Evolutionary conservation across 2,888 invertebrate genomes (phyloP).

Genomic region (Amaurobius ferox): DNA sequence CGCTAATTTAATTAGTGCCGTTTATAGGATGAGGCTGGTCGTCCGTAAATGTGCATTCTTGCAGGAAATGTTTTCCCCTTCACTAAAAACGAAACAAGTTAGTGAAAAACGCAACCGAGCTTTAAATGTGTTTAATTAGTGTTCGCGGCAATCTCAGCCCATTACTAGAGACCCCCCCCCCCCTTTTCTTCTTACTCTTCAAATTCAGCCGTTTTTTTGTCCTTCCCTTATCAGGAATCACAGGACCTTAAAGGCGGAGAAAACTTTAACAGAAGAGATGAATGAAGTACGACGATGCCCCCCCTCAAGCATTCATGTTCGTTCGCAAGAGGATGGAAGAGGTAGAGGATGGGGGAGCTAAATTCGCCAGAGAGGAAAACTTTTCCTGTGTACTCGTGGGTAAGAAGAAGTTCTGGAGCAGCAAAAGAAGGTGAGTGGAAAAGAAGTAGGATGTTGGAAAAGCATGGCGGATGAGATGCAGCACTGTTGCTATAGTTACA

Average conservation of each 20-base stretch:
- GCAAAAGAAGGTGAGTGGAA: conserved; percentile 67
- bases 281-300: conserved; percentile 66
- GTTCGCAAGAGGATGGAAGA: conserved; percentile 40
- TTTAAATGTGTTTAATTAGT: conserved; percentile 73
- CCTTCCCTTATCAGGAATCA: conserved; percentile 72
- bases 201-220: conserved; percentile 50
- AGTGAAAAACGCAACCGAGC: conserved; percentile 73
- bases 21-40: conserved; percentile 72
- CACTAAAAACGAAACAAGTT: conserved; percentile 73
- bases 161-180: conserved; percentile 57
- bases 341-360: conserved; percentile 27
- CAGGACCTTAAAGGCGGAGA: conserved; percentile 72
- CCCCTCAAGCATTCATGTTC: conserved; percentile 35
- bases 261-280: conserved; percentile 72
- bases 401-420: conserved; percentile 70
- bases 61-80: conserved; percentile 73
- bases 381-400: conserved; percentile 72
- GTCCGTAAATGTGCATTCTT: conserved; percentile 72
- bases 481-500: conserved; percentile 41
- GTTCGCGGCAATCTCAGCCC: conserved; percentile 73
- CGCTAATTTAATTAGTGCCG: conserved; percentile 73
- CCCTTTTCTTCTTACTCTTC: conserved; percentile 53
- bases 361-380: conserved; percentile 72
- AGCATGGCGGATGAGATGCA: conserved; percentile 59
- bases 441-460: conserved; percentile 67